Evolutionary conservation across 2,888 invertebrate genomes (phyloP), one percentile per base, ranked within the genome.

Genomic region (Cetonia aurata): DNA sequence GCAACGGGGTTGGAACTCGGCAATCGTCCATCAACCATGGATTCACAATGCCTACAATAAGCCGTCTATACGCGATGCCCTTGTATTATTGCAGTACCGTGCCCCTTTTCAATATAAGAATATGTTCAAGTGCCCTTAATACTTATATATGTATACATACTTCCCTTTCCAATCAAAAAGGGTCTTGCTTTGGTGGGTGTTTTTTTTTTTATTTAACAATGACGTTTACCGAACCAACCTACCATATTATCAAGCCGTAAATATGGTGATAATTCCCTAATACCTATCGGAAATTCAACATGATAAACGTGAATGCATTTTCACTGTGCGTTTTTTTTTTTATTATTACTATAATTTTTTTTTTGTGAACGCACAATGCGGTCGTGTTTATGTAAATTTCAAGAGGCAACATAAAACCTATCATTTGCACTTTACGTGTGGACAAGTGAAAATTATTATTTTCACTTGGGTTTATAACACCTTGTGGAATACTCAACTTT

Each of bases 111-210:
- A 42, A 46, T 46, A 60, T 44, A 19, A 41, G 59, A 59, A 59
- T 44, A 60, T 46, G 46, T 46, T 60, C 46, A 60, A 60, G 59
- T 60, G 31, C 59, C 9, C 46, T 60, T 60, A 60, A 46, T 60
- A 60, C 6, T 25, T 46, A 44, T 46, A 44, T 44, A 69, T 48
- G 25, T 19, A 68, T 48, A 50, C 13, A 50, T 19, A 6, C 48
- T 69, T 59, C 59, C 55, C 59, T 57, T 59, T 37, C 57, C 59
- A 69, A 69, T 69, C 68, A 69, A 69, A 69, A 42, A 41, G 50
- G 68, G 68, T 19, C 19, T 41, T 59, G 48, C 48, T 59, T 69
- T 69, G 10, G 68, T 69, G 68, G 68, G 68, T 69, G 68, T 57
- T 59, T 68, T 68, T 69, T 68, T 68, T 69, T 48, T 60, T 44